Conservation (phyloP, 2,113 vertebrate species). For the Epinephelus lanceolatus region DNA sequence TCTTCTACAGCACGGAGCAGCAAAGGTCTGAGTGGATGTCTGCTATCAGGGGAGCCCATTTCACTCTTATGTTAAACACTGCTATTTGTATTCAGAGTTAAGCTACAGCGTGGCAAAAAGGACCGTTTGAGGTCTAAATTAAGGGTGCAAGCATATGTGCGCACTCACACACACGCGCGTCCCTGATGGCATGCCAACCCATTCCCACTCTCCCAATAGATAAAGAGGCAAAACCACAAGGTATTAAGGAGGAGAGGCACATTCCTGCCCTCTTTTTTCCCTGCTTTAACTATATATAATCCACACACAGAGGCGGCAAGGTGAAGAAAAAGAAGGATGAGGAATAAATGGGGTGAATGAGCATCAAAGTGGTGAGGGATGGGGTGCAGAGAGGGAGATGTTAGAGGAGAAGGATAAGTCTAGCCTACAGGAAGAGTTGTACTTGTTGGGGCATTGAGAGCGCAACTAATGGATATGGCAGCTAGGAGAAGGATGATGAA, state of each 20-base stretch:
- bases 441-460: conserved; percentile 72
- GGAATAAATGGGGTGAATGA: conserved; percentile 52
- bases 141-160: conserved; percentile 18
- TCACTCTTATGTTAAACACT: conserved; percentile 48
- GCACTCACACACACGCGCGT: not conserved
- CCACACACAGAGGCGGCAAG: conserved; percentile 21
- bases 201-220: conserved; percentile 13
- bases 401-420: conserved; percentile 61
- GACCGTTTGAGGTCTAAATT: conserved; percentile 50
- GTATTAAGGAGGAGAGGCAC: conserved; percentile 1
- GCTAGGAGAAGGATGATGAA: conserved; percentile 77
- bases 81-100: conserved; percentile 53
- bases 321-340: conserved; percentile 37
- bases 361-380: conserved; percentile 58
- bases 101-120: conserved; percentile 9
- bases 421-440: conserved; percentile 72
- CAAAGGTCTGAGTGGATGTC: conserved; percentile 52
- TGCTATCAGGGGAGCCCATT: conserved; percentile 37
- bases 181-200: conserved; percentile 15
- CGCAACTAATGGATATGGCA: conserved; percentile 79
- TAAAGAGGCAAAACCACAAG: conserved; percentile 16
- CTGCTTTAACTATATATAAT: conserved; percentile 30
- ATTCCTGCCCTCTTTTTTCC: conserved; percentile 20
- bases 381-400: conserved; percentile 33
- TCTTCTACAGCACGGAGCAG: conserved; percentile 32